A percentile compares a stretch with the other conserved stretches of the same genome.
Evolutionary conservation across 2,888 invertebrate species (phyloP).

Genomic region (Drosophila birchii): DNA sequence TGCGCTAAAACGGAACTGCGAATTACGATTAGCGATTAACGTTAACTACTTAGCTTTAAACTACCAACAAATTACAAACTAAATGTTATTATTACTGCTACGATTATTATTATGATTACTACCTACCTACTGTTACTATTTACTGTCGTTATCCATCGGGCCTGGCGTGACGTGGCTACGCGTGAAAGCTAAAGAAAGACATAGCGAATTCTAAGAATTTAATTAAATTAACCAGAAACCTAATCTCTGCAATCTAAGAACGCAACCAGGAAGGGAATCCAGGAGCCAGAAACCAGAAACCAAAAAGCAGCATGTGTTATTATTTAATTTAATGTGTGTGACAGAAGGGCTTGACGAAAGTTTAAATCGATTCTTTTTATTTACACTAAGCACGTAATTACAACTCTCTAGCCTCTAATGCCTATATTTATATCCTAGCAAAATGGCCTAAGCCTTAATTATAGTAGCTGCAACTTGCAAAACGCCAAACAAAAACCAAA

Average conservation of each 20-base stretch:
- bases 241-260: conserved; percentile 42
- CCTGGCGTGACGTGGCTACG: conserved; percentile 46
- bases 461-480: conserved; percentile 39
- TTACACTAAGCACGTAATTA: conserved; percentile 73
- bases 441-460: conserved; percentile 43
- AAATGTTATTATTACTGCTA: conserved; percentile 43
- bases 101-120: conserved; percentile 20
- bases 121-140: conserved; percentile 17
- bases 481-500: conserved; percentile 15
- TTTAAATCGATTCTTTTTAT: conserved; percentile 62
- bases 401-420: conserved; percentile 47
- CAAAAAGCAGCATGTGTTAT: conserved; percentile 74
- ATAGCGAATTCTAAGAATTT: conserved; percentile 81
- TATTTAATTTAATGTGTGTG: conserved; percentile 58
- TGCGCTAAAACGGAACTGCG: conserved; percentile 25
- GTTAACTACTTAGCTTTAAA: conserved; percentile 56
- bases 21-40: conserved; percentile 26
- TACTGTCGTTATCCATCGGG: conserved; percentile 28
- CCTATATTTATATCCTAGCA: conserved; percentile 31
- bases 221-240: conserved; percentile 60
- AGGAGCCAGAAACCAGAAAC: neutral
- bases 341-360: conserved; percentile 65
- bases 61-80: conserved; percentile 53
- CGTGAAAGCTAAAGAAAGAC: conserved; percentile 78
- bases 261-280: conserved; percentile 42